A percentile compares a stretch with the other conserved stretches of the same genome.
Conservation (phyloP, 2,888 invertebrate genomes). For the Thyatira batis region DNA sequence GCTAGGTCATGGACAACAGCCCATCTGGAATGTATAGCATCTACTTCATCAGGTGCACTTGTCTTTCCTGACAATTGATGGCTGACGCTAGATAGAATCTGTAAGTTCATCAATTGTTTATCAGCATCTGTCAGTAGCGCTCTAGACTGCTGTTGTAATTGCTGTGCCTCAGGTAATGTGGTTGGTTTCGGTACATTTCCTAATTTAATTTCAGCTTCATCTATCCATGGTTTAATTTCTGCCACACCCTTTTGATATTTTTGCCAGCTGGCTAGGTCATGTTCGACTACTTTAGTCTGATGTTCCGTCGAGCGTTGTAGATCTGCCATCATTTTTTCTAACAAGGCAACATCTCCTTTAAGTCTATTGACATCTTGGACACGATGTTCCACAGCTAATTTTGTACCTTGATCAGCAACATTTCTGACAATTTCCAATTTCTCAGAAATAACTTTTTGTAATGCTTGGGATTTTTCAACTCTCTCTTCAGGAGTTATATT, state of each 20-base stretch:
- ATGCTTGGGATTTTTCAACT: slow-evolving; percentile 87
- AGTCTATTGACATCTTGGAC: slow-evolving; percentile 88
- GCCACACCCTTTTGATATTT: slow-evolving; percentile 90
- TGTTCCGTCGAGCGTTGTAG: slow-evolving; percentile 89
- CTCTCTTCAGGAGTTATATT: slow-evolving; percentile 92
- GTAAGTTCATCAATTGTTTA: slow-evolving; percentile 87
- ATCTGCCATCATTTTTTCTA: slow-evolving; percentile 89
- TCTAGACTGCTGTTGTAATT: slow-evolving; percentile 87
- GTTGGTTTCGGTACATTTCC: slow-evolving; percentile 88
- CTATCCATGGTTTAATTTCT: slow-evolving; percentile 93
- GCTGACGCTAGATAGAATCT: slow-evolving; percentile 87
- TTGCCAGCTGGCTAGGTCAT: slow-evolving; percentile 92
- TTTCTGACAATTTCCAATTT: slow-evolving; percentile 88
- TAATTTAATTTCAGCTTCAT: slow-evolving; percentile 92
- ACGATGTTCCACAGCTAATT: slow-evolving; percentile 86
- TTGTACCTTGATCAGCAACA: slow-evolving; percentile 89
- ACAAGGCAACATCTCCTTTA: slow-evolving; percentile 87
- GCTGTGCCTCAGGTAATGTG: slow-evolving; percentile 90
- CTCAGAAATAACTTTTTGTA: slow-evolving; percentile 89
- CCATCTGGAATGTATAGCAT: slow-evolving; percentile 92
- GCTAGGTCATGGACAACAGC: slow-evolving; percentile 91
- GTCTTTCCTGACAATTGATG: slow-evolving; percentile 89
- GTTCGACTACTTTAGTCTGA: slow-evolving; percentile 88
- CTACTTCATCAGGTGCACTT: slow-evolving; percentile 91
- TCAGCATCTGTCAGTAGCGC: slow-evolving; percentile 90